Conservation (phyloP, 2,888 invertebrate species). For the Abscondita cerata region DNA sequence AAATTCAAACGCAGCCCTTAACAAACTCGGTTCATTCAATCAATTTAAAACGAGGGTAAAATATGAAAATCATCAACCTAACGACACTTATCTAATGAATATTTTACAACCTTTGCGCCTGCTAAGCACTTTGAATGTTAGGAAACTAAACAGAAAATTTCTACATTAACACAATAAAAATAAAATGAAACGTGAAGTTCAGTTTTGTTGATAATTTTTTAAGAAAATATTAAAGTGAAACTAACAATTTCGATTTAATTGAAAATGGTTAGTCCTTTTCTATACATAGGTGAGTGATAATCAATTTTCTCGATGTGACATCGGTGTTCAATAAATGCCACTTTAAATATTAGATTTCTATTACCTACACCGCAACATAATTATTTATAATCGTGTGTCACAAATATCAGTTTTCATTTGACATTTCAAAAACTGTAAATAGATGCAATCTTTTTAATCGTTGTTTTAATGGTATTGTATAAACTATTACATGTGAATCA, state of each 20-base stretch:
- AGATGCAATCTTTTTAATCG: too few relatives aligned
- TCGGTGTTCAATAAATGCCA: background rate
- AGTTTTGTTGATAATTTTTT: background rate
- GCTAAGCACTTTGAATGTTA: constrained; percentile 13
- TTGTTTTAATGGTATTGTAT: too few relatives aligned
- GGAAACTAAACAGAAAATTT: constrained; percentile 5
- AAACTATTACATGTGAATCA: too few relatives aligned
- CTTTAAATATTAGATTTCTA: too few relatives aligned
- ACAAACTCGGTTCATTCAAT: constrained; percentile 10
- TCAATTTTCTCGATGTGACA: constrained; percentile 5
- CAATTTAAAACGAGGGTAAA: constrained; percentile 11
- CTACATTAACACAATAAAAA: background rate
- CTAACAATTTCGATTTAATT: background rate
- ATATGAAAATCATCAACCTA: constrained; percentile 19
- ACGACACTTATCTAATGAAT: constrained; percentile 22
- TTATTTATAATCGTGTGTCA: too few relatives aligned
- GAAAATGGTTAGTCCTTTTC: constrained; percentile 8
- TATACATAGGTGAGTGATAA: background rate
- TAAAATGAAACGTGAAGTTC: background rate
- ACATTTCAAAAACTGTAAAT: too few relatives aligned
- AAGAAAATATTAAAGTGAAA: background rate
- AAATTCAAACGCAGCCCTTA: constrained; percentile 5
- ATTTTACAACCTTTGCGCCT: constrained; percentile 18
- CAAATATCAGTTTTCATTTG: too few relatives aligned
- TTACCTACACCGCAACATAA: too few relatives aligned